Percentiles rank a stretch among this genome's conserved stretches.
phyloP scores from a whole-genome alignment of 2,888 invertebrate genomes.

The Andrena praecox region DNA sequence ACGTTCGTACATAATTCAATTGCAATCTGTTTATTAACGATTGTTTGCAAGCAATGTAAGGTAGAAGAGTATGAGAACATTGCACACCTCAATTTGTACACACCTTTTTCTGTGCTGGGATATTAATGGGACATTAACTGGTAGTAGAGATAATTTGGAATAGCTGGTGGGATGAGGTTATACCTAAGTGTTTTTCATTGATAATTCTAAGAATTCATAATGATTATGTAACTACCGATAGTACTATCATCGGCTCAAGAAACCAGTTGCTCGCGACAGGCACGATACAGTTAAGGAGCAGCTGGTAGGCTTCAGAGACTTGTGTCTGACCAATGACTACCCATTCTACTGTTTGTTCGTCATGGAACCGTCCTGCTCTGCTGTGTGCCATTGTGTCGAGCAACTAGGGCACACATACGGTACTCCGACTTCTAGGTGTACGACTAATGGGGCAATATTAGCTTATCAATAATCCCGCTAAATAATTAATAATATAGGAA shows the following conservation, averaged over 20 bases:
- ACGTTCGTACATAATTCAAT: no score
- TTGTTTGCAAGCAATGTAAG: no score
- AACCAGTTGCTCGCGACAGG: not conserved
- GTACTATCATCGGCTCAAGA: no score
- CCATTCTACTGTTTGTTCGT: constrained; percentile 38
- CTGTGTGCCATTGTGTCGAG: not conserved
- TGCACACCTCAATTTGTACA: not conserved
- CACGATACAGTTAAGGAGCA: not conserved
- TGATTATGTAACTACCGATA: no score
- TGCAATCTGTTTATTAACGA: no score
- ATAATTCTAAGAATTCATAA: no score
- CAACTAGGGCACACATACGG: not conserved
- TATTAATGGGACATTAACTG: not conserved
- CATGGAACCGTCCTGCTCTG: not conserved
- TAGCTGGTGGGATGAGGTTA: not conserved
- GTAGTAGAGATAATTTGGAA: no score
- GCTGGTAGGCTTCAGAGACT: not conserved
- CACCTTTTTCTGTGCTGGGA: not conserved
- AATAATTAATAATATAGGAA: not conserved
- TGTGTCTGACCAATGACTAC: constrained; percentile 37
- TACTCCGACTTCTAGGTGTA: not conserved
- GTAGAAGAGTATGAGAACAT: not conserved
- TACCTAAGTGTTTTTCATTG: not conserved
- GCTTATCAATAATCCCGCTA: not conserved
- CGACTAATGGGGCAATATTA: not conserved